A percentile compares a stretch with the other conserved stretches of the same genome.
Conservation (phyloP, 2,888 invertebrate genomes). For the Plemyria rubiginata region DNA sequence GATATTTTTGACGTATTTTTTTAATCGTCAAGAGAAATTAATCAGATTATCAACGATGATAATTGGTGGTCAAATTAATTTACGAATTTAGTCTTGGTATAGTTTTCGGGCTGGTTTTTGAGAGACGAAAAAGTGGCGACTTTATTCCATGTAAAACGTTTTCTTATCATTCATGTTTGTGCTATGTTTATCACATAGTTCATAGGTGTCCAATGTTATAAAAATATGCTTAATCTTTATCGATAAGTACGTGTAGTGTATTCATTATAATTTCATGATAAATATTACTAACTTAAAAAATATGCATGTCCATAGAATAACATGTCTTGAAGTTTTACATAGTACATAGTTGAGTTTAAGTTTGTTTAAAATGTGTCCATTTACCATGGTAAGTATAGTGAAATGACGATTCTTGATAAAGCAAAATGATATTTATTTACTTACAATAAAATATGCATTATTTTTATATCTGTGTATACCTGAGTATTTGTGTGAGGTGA, state of each 20-base stretch:
- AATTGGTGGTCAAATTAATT: conserved; percentile 5
- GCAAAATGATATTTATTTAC: conserved; percentile 8
- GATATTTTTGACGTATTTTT: conserved; percentile 12
- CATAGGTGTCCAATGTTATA: conserved; percentile 4
- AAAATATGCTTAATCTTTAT: conserved; percentile 4
- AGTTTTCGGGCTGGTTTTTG: conserved; percentile 10
- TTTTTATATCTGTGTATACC: conserved; percentile 9
- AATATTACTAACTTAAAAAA: background rate
- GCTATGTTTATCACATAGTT: conserved; percentile 20
- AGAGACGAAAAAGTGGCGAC: conserved; percentile 3
- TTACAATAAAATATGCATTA: conserved; percentile 8
- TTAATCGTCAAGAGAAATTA: background rate
- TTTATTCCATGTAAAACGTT: conserved; percentile 20
- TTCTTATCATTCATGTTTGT: conserved; percentile 25
- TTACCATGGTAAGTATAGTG: background rate
- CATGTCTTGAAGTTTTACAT: conserved; percentile 6
- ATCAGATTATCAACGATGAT: background rate
- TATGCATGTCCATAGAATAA: background rate
- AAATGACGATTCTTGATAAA: conserved; percentile 5
- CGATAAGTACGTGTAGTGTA: conserved; percentile 7
- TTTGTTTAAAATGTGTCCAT: background rate
- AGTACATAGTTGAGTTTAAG: conserved; percentile 6
- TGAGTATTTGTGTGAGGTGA: conserved; percentile 32
- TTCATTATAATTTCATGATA: background rate
- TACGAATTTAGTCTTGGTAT: conserved; percentile 21